Conservation (phyloP, 1,140 invertebrate species). For the Drosophila ironensis region DNA sequence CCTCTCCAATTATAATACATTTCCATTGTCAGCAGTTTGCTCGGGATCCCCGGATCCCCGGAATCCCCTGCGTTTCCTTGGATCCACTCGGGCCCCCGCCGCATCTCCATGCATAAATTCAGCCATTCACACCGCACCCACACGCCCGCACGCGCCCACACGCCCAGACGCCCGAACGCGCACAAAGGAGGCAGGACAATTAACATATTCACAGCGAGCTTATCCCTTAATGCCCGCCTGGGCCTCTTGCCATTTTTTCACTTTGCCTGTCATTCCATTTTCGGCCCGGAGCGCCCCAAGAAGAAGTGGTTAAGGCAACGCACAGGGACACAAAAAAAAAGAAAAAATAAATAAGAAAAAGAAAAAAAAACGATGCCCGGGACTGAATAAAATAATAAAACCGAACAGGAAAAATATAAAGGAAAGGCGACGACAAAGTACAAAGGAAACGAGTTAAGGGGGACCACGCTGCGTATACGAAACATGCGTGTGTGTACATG, state of each 20-base stretch:
- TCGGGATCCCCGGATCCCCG: not conserved
- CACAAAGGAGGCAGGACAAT: conserved; percentile 21
- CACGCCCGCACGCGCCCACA: not conserved
- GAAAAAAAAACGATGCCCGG: no score
- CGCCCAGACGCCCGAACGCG: not conserved
- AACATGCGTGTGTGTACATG: conserved; percentile 13
- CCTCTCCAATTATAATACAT: conserved; percentile 38
- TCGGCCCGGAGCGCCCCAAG: conserved; percentile 4
- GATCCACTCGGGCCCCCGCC: no score
- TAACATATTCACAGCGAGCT: conserved; percentile 51
- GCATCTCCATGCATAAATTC: no score
- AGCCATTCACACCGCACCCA: conserved; percentile 1
- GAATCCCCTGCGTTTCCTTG: no score
- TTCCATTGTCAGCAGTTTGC: conserved; percentile 46
- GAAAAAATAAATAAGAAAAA: not conserved
- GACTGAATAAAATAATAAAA: no score
- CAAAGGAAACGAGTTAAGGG: no score
- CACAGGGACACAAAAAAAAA: not conserved
- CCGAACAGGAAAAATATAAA: no score
- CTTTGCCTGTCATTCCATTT: conserved; percentile 42
- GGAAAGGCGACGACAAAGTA: no score
- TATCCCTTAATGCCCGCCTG: conserved; percentile 47
- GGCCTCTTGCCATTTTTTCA: conserved; percentile 42
- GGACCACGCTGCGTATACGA: conserved; percentile 39
- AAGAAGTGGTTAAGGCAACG: conserved; percentile 10